These are phyloP conservation scores for Botrylloides violaceus DNA, from an alignment of 23 tunicate genomes.

Conservation along the genomic window DNA sequence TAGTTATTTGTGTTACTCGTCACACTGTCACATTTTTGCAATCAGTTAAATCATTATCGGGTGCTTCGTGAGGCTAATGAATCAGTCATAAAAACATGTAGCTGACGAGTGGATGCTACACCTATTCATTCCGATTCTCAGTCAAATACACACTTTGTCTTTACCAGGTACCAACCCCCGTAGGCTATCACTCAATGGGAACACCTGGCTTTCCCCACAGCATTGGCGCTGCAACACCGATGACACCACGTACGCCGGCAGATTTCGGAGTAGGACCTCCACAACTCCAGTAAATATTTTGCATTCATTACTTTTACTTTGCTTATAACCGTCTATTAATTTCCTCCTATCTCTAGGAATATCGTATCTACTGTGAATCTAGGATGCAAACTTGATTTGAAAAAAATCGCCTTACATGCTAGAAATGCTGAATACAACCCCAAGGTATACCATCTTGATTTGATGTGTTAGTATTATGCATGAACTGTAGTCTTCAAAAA, in stretches of 20 bases:
- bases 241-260: conserved; percentile 84
- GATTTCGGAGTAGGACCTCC: conserved; percentile 96
- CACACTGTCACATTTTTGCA: too few species aligned
- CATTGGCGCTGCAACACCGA: conserved; percentile 32
- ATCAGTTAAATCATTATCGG: too few species aligned
- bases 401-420: conserved; percentile 94
- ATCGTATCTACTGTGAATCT: conserved; percentile 95
- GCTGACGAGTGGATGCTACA: too few species aligned
- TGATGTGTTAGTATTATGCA: neutral
- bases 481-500: neutral
- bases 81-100: neutral
- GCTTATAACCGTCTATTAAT: too few species aligned
- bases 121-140: neutral
- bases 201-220: conserved; percentile 32
- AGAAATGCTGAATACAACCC: conserved; percentile 99
- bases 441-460: conserved; percentile 28
- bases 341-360: conserved; percentile 46
- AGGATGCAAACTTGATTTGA: conserved; percentile 85
- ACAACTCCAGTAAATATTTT: conserved; percentile 72
- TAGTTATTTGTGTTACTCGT: too few species aligned
- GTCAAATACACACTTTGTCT: neutral
- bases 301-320: neutral
- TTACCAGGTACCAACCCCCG: conserved; percentile 19
- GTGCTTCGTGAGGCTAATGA: too few species aligned
- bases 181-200: conserved; percentile 3